Percentiles rank a stretch among this genome's conserved stretches.
Conservation (phyloP, 2,888 invertebrate species). For the Pyrrhosoma nymphula region DNA sequence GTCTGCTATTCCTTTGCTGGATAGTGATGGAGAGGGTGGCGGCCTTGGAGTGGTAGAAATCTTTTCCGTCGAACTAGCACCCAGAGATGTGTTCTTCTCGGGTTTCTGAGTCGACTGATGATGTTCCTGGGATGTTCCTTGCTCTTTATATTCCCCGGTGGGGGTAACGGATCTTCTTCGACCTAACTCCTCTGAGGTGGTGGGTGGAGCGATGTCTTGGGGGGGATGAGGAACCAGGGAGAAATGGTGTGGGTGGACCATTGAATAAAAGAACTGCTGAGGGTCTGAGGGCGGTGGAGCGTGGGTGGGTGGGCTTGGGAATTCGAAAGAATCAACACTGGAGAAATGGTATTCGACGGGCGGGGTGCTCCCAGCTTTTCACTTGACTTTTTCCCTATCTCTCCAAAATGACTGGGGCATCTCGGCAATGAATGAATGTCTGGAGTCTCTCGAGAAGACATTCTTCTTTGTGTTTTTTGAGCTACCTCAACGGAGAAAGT, state of each 20-base stretch:
- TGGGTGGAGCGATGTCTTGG: background rate
- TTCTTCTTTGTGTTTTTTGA: background rate
- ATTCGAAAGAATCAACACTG: background rate
- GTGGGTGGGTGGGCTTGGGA: background rate
- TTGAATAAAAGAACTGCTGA: background rate
- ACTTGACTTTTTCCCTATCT: background rate
- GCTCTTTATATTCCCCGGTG: background rate
- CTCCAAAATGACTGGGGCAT: background rate
- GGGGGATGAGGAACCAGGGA: background rate
- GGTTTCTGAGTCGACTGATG: background rate
- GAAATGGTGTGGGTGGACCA: background rate
- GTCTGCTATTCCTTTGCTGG: background rate
- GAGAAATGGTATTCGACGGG: background rate
- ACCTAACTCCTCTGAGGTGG: background rate
- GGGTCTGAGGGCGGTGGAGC: background rate
- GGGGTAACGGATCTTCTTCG: slow-evolving; percentile 15
- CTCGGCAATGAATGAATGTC: background rate
- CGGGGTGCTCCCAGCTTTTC: background rate
- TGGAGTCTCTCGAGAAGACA: background rate
- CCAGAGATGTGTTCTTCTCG: background rate
- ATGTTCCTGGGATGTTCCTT: background rate
- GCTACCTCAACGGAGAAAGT: background rate
- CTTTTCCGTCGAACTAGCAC: background rate
- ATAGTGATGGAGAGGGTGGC: background rate
- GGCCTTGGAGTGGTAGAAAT: background rate